Evolutionary conservation across 2,113 vertebrate genomes (phyloP).

Genomic region (Cyanistes caeruleus): DNA sequence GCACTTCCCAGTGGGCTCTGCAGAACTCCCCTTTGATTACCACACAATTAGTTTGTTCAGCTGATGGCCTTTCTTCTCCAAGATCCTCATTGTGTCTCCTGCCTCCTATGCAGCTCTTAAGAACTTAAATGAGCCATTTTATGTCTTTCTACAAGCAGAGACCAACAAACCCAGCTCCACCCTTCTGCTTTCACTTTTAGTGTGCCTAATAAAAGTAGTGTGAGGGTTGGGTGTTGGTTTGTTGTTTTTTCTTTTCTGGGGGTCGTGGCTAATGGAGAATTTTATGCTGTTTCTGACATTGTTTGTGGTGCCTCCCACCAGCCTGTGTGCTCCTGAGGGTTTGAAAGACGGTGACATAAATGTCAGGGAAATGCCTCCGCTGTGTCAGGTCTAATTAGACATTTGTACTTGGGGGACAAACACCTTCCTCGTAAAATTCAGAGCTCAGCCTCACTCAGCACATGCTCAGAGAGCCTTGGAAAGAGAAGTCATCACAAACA

Average conservation of each 20-base stretch:
- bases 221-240: constrained; percentile 13
- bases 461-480: neutral
- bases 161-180: constrained; percentile 77
- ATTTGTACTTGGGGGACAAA: constrained; percentile 70
- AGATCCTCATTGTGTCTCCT: constrained; percentile 82
- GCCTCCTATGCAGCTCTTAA: constrained; percentile 82
- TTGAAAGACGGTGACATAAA: constrained; percentile 75
- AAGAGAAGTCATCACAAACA: neutral
- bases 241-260: constrained; percentile 60
- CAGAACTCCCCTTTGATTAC: constrained; percentile 81
- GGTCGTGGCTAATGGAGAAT: constrained; percentile 74
- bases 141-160: constrained; percentile 82
- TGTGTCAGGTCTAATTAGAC: constrained; percentile 80
- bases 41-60: constrained; percentile 85
- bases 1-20: constrained; percentile 73
- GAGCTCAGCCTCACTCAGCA: neutral
- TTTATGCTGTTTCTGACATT: constrained; percentile 81
- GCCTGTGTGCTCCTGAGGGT: constrained; percentile 60
- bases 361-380: constrained; percentile 75
- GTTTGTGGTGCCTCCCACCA: constrained; percentile 78
- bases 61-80: constrained; percentile 79
- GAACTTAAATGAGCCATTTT: constrained; percentile 91
- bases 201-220: constrained; percentile 78
- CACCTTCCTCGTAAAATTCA: constrained; percentile 65
- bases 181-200: constrained; percentile 79